A percentile compares a stretch with the other conserved stretches of the same genome.
These are phyloP conservation scores for Sesia apiformis DNA, from an alignment of 2,888 invertebrate genomes.

Conservation along the genomic window DNA sequence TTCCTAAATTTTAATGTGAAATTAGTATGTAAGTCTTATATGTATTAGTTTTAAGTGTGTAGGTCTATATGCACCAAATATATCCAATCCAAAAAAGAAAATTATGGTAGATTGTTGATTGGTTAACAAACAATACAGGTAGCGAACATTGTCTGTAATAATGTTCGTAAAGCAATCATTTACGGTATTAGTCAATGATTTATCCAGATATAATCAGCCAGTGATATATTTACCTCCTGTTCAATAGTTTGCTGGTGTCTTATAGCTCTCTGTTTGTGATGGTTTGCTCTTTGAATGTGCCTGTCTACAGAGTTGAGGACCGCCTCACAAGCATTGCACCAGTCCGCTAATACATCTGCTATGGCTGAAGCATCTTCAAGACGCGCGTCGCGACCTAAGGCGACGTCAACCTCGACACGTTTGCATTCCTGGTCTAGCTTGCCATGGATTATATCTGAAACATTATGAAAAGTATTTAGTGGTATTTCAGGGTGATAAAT, in stretches of 20 bases:
- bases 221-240: conserved; percentile 78
- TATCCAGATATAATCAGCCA: background rate
- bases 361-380: conserved; percentile 88
- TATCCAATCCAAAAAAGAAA: no score
- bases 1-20: no score
- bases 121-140: no score
- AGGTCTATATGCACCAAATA: no score
- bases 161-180: no score
- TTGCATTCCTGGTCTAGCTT: conserved; percentile 97
- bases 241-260: conserved; percentile 89
- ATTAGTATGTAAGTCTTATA: no score
- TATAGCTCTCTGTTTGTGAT: conserved; percentile 85
- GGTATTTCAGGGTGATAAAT: background rate
- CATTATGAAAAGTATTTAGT: conserved; percentile 2
- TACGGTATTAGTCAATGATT: no score
- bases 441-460: conserved; percentile 92
- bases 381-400: conserved; percentile 93
- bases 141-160: no score
- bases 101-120: no score
- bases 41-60: no score
- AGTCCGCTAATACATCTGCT: conserved; percentile 86
- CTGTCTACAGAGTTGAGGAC: conserved; percentile 91
- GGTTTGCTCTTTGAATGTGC: conserved; percentile 91
- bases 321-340: conserved; percentile 92
- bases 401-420: conserved; percentile 94